Evolutionary conservation across 2,113 vertebrate species (phyloP).

Genomic region (Siphamia tubifer): DNA sequence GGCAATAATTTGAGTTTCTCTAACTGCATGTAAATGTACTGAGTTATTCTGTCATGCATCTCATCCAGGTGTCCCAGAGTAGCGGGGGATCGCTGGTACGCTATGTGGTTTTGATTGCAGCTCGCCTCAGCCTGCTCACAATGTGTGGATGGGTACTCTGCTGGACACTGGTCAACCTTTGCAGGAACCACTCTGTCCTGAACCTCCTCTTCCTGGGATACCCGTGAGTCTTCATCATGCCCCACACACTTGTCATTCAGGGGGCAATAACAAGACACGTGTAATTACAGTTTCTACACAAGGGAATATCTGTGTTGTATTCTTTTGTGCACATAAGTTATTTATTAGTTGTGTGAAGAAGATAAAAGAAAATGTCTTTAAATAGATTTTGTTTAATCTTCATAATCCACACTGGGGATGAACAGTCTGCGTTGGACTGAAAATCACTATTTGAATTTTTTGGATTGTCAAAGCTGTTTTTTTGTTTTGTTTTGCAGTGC

Average conservation of each 20-base stretch:
- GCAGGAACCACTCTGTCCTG: constrained; percentile 93
- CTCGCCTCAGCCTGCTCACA: constrained; percentile 90
- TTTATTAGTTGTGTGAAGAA: no score
- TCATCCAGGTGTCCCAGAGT: constrained; percentile 87
- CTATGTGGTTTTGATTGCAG: constrained; percentile 85
- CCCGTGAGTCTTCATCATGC: constrained; percentile 97
- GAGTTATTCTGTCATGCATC: not conserved
- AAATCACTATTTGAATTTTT: no score
- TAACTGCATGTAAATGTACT: not conserved
- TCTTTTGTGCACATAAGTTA: not conserved
- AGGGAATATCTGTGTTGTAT: not conserved
- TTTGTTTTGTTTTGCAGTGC: no score
- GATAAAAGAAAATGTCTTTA: no score
- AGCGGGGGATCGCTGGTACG: constrained; percentile 85
- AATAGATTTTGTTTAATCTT: no score
- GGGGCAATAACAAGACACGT: not conserved
- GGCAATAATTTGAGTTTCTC: no score
- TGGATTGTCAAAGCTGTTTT: no score
- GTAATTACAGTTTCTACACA: not conserved
- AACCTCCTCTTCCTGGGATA: constrained; percentile 98
- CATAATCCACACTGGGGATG: no score
- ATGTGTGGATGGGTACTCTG: constrained; percentile 96
- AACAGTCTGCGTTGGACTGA: no score
- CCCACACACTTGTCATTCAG: not conserved
- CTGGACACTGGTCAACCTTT: constrained; percentile 97